Percentiles rank a stretch among this genome's conserved stretches.
Evolutionary conservation across 2,113 vertebrate species (phyloP).

Genomic region (Micromys minutus): DNA sequence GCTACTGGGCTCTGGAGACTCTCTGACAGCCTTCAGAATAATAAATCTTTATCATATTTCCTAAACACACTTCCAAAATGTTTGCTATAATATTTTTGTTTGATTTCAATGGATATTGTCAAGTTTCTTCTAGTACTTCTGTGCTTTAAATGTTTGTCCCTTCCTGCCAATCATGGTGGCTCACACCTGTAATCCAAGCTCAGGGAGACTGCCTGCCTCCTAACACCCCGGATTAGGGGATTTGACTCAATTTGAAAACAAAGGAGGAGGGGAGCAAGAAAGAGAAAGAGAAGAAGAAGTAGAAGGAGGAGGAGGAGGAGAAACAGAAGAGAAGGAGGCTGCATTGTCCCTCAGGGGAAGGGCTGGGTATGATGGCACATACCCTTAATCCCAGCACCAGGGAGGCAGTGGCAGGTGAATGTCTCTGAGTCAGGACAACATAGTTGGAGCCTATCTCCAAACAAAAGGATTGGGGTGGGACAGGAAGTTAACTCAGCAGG

Average conservation of each 20-base stretch:
- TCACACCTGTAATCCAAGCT: background rate
- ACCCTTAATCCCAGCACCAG: background rate
- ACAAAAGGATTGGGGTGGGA: background rate
- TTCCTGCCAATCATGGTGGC: background rate
- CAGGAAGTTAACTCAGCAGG: background rate
- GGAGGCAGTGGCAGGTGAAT: background rate
- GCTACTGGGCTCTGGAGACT: background rate
- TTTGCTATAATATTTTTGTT: background rate
- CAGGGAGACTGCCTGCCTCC: background rate
- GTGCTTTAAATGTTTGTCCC: background rate
- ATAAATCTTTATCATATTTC: background rate
- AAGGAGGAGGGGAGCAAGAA: too few relatives aligned
- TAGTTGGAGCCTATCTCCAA: background rate
- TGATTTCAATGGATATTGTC: conserved; percentile 21
- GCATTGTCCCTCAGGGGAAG: too few relatives aligned
- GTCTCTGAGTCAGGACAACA: background rate
- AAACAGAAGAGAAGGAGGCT: background rate
- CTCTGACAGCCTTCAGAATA: background rate
- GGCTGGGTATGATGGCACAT: background rate
- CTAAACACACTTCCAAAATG: conserved; percentile 1
- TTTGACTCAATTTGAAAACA: background rate
- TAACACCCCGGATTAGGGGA: background rate
- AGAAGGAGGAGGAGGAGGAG: background rate
- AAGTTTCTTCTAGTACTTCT: conserved; percentile 1
- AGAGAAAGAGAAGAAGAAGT: rapidly evolving